A percentile compares a stretch with the other conserved stretches of the same genome.
Evolutionary conservation across 1,140 invertebrate genomes (phyloP).

Genomic region (Hyphantria cunea): DNA sequence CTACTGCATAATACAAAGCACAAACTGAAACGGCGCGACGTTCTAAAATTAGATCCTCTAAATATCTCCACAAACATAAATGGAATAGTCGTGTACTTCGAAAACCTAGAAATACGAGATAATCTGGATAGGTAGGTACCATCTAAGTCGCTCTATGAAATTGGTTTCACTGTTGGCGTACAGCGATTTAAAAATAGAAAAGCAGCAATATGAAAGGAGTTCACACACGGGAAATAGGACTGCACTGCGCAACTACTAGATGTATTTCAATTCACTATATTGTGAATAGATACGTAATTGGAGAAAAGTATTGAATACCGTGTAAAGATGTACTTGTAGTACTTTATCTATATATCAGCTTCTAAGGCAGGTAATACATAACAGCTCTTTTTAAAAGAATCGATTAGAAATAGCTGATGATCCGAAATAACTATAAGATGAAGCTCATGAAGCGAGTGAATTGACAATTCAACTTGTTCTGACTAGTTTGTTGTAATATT

Average conservation of each 20-base stretch:
- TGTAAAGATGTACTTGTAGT: too few species aligned
- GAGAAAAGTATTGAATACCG: too few species aligned
- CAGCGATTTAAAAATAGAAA: constrained; percentile 31
- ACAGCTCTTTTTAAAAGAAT: too few species aligned
- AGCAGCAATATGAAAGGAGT: constrained; percentile 15
- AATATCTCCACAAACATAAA: constrained; percentile 52
- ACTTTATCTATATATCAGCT: too few species aligned
- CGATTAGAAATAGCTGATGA: too few species aligned
- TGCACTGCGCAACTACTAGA: constrained; percentile 2
- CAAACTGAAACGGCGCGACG: constrained; percentile 43
- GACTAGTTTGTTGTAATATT: too few species aligned
- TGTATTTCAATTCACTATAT: background rate
- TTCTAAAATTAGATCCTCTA: constrained; percentile 54
- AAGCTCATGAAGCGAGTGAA: too few species aligned
- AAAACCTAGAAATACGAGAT: constrained; percentile 51
- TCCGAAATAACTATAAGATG: too few species aligned
- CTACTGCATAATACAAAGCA: constrained; percentile 45
- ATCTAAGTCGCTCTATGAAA: constrained; percentile 35
- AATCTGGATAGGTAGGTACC: constrained; percentile 44
- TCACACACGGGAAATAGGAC: constrained; percentile 9
- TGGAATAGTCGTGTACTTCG: constrained; percentile 71
- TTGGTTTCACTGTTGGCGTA: constrained; percentile 31
- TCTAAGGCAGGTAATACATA: too few species aligned
- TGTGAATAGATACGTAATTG: too few species aligned
- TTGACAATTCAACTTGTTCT: too few species aligned